phyloP scores from a whole-genome alignment of 2,797 vertebrate genomes.

The Lindbergichthys nudifrons region DNA sequence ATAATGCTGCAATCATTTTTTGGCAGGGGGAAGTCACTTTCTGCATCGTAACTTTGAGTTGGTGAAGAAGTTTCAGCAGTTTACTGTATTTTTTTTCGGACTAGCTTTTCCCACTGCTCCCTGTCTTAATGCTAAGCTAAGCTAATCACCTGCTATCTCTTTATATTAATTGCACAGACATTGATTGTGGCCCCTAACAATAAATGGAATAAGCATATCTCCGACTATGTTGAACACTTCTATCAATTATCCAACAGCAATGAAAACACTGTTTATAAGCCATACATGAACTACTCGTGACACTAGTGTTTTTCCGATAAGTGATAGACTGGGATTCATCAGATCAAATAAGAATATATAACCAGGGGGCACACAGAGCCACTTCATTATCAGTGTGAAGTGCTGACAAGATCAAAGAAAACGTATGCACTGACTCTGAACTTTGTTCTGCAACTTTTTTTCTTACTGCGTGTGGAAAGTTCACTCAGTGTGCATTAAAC shows the following conservation, averaged over 20 bases:
- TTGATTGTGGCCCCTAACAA: not conserved
- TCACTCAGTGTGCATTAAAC: conserved; percentile 37
- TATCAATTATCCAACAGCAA: not conserved
- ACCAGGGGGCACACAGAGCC: conserved; percentile 26
- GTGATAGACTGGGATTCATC: conserved; percentile 38
- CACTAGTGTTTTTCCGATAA: conserved; percentile 27
- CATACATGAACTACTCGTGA: conserved; percentile 3
- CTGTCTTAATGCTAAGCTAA: conserved; percentile 2
- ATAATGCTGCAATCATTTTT: not conserved
- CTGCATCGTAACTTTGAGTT: not conserved
- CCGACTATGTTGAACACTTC: not conserved
- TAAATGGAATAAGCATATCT: not conserved
- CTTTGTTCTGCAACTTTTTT: conserved; percentile 52
- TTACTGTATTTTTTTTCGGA: not conserved
- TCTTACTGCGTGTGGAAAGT: conserved; percentile 31
- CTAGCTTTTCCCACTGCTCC: not conserved
- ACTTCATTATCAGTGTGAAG: conserved; percentile 55
- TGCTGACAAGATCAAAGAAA: conserved; percentile 67
- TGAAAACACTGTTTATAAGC: conserved; percentile 12
- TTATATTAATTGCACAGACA: not conserved
- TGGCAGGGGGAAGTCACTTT: not conserved
- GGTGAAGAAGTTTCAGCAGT: not conserved
- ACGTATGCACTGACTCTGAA: conserved; percentile 38
- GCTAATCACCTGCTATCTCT: not conserved
- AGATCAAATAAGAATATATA: conserved; percentile 59